Evolutionary conservation across 1,140 invertebrate genomes (phyloP), one percentile per base, ranked within the genome.

Genomic region (Trissolcus basalis): DNA sequence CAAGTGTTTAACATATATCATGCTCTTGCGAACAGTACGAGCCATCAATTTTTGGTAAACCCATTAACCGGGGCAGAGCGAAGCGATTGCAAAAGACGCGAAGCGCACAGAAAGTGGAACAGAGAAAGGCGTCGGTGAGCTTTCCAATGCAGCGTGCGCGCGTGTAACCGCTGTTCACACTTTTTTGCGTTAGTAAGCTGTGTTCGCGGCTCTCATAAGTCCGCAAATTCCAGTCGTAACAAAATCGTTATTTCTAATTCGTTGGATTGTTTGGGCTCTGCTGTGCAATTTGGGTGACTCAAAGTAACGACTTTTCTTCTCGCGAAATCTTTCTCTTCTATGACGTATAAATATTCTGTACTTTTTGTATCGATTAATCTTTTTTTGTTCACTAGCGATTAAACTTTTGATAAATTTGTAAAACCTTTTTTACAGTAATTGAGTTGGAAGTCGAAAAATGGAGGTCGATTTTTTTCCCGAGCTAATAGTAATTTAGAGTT

Each of bases 1-100:
- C 49, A 61, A 61, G 11, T 32, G 45, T 55, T 68, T 69, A 55
- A 54, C 72, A 70, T 82, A 80, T 84, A 81, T 83, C 81, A 81
- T 74, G 73, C 36, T 63, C 67, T 75, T 76, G 71, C 19, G 19
- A 75, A 71, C 75, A 73, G 61, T 67, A 70, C 72, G 68, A 70
- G 76, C 61, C 82, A 86, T 85, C 83, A 83, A 85, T 86, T 86
- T 83, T 83, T 79, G 76, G 76, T 81, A 85, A 86, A 79, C 83
- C 84, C 83, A 85, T 85, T 85, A 85, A 85, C 81, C 76, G 82
- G 67, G 67, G 53, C 36, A n/a, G 63, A 49, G 71, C 67, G 71
- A 67, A 55, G 53, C 55, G 61, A 19, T 47, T 53, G 16, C 13
- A 58, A 60, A 61, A 71, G 44, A 56, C 47, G 49, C 54, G 49